Conservation (phyloP, 2,797 vertebrate species). For the Enteromius paludinosus region DNA sequence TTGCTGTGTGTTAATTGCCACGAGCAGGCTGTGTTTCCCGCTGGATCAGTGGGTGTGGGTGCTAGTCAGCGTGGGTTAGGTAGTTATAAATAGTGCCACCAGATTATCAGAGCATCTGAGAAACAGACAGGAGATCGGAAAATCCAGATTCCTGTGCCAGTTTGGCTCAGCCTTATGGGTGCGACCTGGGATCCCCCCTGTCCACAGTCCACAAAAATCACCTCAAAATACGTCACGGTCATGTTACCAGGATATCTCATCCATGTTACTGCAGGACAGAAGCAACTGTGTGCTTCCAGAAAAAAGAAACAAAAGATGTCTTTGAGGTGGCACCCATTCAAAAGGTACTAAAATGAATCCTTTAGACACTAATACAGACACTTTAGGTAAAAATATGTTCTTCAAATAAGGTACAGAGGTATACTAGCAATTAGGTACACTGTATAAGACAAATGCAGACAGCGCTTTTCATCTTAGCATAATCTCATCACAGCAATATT, state of each 20-base stretch:
- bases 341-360: not conserved
- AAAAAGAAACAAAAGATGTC: not conserved
- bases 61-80: slow-evolving; percentile 70
- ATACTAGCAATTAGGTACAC: not conserved
- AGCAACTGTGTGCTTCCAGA: slow-evolving; percentile 61
- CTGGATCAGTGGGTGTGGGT: slow-evolving; percentile 71
- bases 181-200: slow-evolving; percentile 74
- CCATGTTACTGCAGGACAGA: slow-evolving; percentile 27
- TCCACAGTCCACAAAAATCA: slow-evolving; percentile 69
- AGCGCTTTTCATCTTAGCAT: slow-evolving; percentile 67
- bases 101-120: slow-evolving; percentile 84
- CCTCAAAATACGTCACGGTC: slow-evolving; percentile 57
- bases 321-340: not conserved
- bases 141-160: slow-evolving; percentile 75
- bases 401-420: not conserved
- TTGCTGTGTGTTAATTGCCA: slow-evolving; percentile 80
- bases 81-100: slow-evolving; percentile 79
- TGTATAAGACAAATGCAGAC: slow-evolving; percentile 67
- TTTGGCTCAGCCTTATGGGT: slow-evolving; percentile 65
- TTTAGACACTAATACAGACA: not conserved
- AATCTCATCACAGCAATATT: slow-evolving; percentile 81
- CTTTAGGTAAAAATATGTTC: not conserved
- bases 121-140: slow-evolving; percentile 80
- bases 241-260: slow-evolving; percentile 60
- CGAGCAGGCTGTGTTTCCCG: slow-evolving; percentile 69